Conservation (phyloP, 2,888 invertebrate genomes). For the Drosophila neotestacea region DNA sequence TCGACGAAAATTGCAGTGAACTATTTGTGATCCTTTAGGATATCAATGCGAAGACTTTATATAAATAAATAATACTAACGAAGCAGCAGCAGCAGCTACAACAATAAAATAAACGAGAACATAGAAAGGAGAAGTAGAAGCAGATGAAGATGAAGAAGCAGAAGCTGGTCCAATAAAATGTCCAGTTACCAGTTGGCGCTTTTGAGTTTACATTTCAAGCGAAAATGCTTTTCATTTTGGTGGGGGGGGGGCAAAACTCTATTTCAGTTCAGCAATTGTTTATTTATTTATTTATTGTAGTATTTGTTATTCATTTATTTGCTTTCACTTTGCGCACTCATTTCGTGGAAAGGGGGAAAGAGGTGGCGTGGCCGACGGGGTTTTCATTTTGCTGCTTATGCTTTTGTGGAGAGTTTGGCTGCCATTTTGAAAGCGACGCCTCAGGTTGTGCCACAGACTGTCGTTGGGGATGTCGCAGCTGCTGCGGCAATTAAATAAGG, state of each 20-base stretch:
- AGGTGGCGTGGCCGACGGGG: no score
- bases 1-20: slow-evolving; percentile 18
- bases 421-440: slow-evolving; percentile 49
- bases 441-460: slow-evolving; percentile 39
- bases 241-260: slow-evolving; percentile 23
- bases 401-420: slow-evolving; percentile 24
- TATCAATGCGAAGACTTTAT: slow-evolving; percentile 60
- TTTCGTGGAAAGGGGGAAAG: background rate
- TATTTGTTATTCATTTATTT: slow-evolving; percentile 66
- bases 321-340: slow-evolving; percentile 49
- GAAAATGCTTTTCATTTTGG: slow-evolving; percentile 46
- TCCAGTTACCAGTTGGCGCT: slow-evolving; percentile 36
- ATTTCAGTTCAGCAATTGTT: slow-evolving; percentile 43
- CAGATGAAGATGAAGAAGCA: slow-evolving; percentile 12
- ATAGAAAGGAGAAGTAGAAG: background rate
- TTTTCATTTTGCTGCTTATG: background rate
- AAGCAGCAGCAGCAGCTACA: slow-evolving; percentile 40
- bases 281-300: slow-evolving; percentile 61
- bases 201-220: slow-evolving; percentile 18
- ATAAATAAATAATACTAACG: slow-evolving; percentile 73
- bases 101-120: slow-evolving; percentile 16
- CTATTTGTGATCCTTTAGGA: slow-evolving; percentile 22
- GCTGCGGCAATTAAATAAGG: slow-evolving; percentile 68
- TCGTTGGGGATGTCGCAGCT: slow-evolving; percentile 38
- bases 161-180: slow-evolving; percentile 14